These are phyloP conservation scores for Chinchilla lanigera DNA, from an alignment of 2,113 vertebrate genomes.

Conservation along the genomic window DNA sequence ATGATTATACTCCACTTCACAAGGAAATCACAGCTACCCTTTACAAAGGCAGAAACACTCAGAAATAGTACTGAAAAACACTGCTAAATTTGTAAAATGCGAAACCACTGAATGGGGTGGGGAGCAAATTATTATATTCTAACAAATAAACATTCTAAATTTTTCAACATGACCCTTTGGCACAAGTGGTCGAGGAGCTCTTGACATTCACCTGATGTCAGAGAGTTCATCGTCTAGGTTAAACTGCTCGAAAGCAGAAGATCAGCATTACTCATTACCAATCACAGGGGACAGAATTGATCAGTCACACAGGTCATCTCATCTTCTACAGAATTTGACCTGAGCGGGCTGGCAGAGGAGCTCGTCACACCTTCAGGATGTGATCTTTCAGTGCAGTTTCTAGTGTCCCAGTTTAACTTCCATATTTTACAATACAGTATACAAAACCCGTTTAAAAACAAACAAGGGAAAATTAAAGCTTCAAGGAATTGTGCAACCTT, in stretches of 20 bases:
- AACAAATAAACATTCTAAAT: conserved; percentile 35
- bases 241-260: conserved; percentile 57
- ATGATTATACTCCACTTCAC: conserved; percentile 60
- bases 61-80: conserved; percentile 71
- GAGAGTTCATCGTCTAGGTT: conserved; percentile 60
- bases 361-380: conserved; percentile 40
- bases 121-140: conserved; percentile 2
- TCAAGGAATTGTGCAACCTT: conserved; percentile 52
- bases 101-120: conserved; percentile 57
- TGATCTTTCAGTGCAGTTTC: conserved; percentile 52
- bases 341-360: neutral
- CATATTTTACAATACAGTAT: conserved; percentile 42
- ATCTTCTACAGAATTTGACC: neutral
- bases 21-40: conserved; percentile 35
- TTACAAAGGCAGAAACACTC: conserved; percentile 72
- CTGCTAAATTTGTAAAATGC: conserved; percentile 59
- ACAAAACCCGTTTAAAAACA: conserved; percentile 67
- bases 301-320: neutral
- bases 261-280: conserved; percentile 49
- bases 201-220: conserved; percentile 74
- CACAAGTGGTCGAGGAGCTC: conserved; percentile 60
- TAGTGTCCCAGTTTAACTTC: conserved; percentile 37
- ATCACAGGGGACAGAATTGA: conserved; percentile 55
- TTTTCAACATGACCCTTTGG: conserved; percentile 76
- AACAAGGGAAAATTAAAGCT: conserved; percentile 76